phyloP scores from a whole-genome alignment of 2,113 vertebrate species.

The Cheirogaleus medius region DNA sequence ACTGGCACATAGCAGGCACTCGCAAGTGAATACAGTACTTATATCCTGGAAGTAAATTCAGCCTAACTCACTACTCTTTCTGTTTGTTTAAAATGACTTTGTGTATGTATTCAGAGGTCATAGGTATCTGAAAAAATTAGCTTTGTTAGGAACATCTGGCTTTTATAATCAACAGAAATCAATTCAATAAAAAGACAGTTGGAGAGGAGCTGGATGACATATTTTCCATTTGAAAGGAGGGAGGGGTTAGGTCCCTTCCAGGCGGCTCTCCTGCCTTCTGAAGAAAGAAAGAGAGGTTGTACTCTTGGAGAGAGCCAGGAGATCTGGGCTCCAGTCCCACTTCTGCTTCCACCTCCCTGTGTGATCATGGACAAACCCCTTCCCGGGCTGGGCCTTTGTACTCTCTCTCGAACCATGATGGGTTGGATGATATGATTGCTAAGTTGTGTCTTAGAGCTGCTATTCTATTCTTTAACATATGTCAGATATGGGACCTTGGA shows the following conservation, averaged over 20 bases:
- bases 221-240: neutral
- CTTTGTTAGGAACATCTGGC: conserved; percentile 44
- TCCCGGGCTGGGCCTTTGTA: neutral
- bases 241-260: neutral
- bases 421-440: neutral
- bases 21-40: neutral
- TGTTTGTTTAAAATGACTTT: neutral
- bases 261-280: neutral
- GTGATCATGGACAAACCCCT: neutral
- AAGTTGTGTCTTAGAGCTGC: neutral
- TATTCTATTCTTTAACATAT: neutral
- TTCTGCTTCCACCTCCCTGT: accelerated
- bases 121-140: neutral
- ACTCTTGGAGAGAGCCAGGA: neutral
- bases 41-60: neutral
- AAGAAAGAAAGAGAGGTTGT: neutral
- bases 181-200: neutral
- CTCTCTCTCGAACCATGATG: neutral
- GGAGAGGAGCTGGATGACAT: neutral
- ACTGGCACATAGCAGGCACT: neutral
- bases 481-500: neutral
- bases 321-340: neutral
- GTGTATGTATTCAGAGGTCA: conserved; percentile 11
- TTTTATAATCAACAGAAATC: conserved; percentile 39
- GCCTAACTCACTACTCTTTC: neutral